phyloP scores from a whole-genome alignment of 2,888 invertebrate species.

The Nowickia ferox region DNA sequence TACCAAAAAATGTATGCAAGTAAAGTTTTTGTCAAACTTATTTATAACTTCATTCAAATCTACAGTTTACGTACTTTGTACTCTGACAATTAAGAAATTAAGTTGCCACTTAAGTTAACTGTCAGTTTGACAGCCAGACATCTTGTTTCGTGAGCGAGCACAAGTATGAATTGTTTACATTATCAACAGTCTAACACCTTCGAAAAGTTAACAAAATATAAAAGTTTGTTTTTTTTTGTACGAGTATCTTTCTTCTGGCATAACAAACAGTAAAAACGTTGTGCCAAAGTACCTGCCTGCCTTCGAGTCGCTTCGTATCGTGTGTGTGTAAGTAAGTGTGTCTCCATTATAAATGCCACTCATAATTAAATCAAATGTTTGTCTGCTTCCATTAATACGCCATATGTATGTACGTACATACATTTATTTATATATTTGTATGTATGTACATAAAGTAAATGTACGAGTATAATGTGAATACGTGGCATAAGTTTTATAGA shows the following conservation, averaged over 20 bases:
- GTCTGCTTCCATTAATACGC: slow-evolving; percentile 37
- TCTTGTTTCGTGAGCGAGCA: slow-evolving; percentile 72
- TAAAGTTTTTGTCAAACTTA: slow-evolving; percentile 57
- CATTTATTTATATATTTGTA: background rate
- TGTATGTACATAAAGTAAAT: background rate
- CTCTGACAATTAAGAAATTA: slow-evolving; percentile 82
- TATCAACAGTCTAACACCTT: slow-evolving; percentile 83
- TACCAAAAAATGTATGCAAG: background rate
- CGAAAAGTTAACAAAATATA: slow-evolving; percentile 46
- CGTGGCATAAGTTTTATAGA: slow-evolving; percentile 52
- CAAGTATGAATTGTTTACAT: slow-evolving; percentile 76
- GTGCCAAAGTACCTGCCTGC: slow-evolving; percentile 21
- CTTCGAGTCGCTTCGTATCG: background rate
- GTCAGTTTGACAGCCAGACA: slow-evolving; percentile 81
- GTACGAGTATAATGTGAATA: background rate
- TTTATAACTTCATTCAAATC: slow-evolving; percentile 62
- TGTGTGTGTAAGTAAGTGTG: slow-evolving; percentile 74
- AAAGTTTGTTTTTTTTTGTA: slow-evolving; percentile 18
- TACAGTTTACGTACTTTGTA: slow-evolving; percentile 55
- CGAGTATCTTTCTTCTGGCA: slow-evolving; percentile 38
- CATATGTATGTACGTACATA: background rate
- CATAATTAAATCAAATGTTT: slow-evolving; percentile 55
- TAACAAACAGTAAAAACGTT: slow-evolving; percentile 14
- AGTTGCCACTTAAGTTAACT: slow-evolving; percentile 82
- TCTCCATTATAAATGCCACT: slow-evolving; percentile 58